phyloP scores from a whole-genome alignment of 2,797 vertebrate species.

The Notoglanidium macrostoma region DNA sequence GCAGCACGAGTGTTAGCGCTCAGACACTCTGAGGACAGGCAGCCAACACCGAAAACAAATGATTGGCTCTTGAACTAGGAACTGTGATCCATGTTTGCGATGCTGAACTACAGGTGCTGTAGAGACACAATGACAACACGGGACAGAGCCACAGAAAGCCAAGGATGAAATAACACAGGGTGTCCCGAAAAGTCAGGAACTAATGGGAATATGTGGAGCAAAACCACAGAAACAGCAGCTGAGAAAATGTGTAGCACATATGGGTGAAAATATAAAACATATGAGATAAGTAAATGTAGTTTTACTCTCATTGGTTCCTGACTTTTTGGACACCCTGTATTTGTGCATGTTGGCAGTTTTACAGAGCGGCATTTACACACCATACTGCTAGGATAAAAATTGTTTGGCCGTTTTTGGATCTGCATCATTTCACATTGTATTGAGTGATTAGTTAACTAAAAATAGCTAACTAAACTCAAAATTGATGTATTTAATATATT shows the following conservation, averaged over 20 bases:
- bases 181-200: background rate
- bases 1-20: slow-evolving; percentile 20
- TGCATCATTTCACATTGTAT: background rate
- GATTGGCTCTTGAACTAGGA: background rate
- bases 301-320: background rate
- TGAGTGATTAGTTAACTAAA: background rate
- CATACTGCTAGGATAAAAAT: background rate
- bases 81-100: background rate
- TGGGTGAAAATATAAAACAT: background rate
- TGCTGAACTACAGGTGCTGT: background rate
- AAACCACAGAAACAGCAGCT: background rate
- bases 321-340: background rate
- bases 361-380: background rate
- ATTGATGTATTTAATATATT: background rate
- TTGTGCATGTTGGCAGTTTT: background rate
- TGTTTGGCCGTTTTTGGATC: background rate
- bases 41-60: background rate
- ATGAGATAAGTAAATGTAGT: background rate
- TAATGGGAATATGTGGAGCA: background rate
- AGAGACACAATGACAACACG: background rate
- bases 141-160: background rate
- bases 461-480: background rate
- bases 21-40: background rate
- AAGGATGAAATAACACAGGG: background rate
- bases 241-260: background rate